These are phyloP conservation scores for Carabus problematicus DNA, from an alignment of 2,888 invertebrate genomes.

Conservation along the genomic window DNA sequence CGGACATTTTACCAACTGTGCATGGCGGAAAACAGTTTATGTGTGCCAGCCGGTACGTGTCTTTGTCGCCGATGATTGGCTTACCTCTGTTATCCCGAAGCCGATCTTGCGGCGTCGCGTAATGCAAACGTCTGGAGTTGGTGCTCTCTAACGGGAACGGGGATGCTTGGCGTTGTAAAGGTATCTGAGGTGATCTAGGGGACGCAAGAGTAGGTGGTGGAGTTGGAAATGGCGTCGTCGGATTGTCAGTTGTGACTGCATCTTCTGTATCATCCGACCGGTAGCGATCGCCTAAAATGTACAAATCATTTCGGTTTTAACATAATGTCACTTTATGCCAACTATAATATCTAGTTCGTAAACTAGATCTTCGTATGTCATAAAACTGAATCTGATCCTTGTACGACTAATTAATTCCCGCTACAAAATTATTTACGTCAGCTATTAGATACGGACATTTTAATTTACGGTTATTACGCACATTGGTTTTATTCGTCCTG, in stretches of 20 bases:
- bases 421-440: constrained; percentile 31
- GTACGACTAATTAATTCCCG: constrained; percentile 34
- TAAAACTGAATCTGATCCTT: constrained; percentile 35
- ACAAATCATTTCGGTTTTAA: too few species aligned
- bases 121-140: constrained; percentile 66
- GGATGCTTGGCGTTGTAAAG: constrained; percentile 69
- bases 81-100: constrained; percentile 58
- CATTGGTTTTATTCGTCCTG: constrained; percentile 18
- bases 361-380: constrained; percentile 29
- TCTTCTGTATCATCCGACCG: constrained; percentile 76
- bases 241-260: constrained; percentile 64
- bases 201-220: constrained; percentile 62
- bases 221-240: constrained; percentile 64
- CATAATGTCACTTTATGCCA: constrained; percentile 19
- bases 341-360: constrained; percentile 33
- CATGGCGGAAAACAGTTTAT: background rate
- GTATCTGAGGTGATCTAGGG: constrained; percentile 66
- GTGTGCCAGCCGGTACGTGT: background rate
- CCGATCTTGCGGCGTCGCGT: constrained; percentile 60
- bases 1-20: background rate
- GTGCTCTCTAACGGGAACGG: constrained; percentile 76
- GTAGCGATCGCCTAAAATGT: constrained; percentile 71
- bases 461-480: constrained; percentile 31
- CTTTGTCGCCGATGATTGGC: constrained; percentile 24
- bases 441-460: constrained; percentile 24